Conservation (phyloP, 2,113 vertebrate species). For the Pelusios castaneus region DNA sequence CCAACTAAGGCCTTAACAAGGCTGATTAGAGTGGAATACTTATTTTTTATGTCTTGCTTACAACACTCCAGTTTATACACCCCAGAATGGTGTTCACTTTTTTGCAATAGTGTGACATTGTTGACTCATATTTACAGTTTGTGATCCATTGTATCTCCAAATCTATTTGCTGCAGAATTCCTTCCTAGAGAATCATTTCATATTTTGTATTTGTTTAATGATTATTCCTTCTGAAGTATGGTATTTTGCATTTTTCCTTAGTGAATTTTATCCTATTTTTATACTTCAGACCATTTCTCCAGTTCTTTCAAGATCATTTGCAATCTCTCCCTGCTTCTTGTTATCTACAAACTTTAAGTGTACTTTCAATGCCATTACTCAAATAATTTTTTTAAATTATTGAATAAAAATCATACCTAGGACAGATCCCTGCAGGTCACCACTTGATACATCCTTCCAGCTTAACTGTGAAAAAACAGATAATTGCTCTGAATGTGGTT, state of each 20-base stretch:
- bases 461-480: neutral
- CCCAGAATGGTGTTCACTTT: neutral
- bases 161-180: too few species aligned
- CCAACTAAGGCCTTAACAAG: too few species aligned
- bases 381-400: neutral
- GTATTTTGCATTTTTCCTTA: neutral
- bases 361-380: neutral
- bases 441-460: neutral
- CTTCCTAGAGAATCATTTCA: neutral
- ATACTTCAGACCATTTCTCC: neutral
- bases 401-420: neutral
- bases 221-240: neutral
- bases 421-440: neutral
- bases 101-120: neutral
- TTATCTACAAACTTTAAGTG: neutral
- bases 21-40: too few species aligned
- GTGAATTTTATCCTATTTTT: neutral
- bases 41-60: neutral
- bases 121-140: too few species aligned
- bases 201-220: neutral
- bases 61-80: neutral
- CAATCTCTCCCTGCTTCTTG: neutral
- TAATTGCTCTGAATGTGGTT: neutral
- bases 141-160: too few species aligned
- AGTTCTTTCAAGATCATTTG: neutral